phyloP scores from a whole-genome alignment of 1,140 invertebrate species.

The Ceratitis capitata region DNA sequence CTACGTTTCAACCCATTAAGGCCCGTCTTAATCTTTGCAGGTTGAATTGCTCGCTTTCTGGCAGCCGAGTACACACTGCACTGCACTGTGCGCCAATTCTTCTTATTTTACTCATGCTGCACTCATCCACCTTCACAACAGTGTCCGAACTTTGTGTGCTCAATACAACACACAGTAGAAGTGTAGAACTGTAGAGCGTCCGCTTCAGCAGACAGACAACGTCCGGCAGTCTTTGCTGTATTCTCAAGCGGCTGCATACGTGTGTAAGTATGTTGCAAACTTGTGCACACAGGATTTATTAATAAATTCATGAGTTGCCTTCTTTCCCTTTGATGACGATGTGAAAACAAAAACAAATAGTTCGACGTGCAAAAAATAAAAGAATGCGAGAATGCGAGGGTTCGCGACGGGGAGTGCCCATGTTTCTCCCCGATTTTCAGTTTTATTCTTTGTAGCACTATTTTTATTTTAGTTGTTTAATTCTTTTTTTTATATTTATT shows the following conservation, averaged over 20 bases:
- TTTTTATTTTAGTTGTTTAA: not conserved
- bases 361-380: not conserved
- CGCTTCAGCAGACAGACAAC: not conserved
- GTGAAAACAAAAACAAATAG: too few species aligned
- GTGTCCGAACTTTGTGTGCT: too few species aligned
- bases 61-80: too few species aligned
- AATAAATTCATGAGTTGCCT: not conserved
- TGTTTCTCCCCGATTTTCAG: not conserved
- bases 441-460: not conserved
- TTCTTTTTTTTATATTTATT: not conserved
- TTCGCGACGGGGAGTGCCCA: not conserved
- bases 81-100: too few species aligned
- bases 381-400: not conserved
- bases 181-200: too few species aligned
- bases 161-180: too few species aligned
- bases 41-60: too few species aligned
- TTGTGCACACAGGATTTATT: conserved; percentile 19
- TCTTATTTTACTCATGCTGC: too few species aligned
- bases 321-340: too few species aligned
- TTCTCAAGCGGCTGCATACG: not conserved
- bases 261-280: not conserved
- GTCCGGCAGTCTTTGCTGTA: not conserved
- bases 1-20: too few species aligned
- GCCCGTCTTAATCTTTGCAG: too few species aligned
- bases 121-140: not conserved